Percentiles rank a stretch among this genome's conserved stretches.
Conservation (phyloP, 1,140 invertebrate genomes). For the Cherax quadricarinatus region DNA sequence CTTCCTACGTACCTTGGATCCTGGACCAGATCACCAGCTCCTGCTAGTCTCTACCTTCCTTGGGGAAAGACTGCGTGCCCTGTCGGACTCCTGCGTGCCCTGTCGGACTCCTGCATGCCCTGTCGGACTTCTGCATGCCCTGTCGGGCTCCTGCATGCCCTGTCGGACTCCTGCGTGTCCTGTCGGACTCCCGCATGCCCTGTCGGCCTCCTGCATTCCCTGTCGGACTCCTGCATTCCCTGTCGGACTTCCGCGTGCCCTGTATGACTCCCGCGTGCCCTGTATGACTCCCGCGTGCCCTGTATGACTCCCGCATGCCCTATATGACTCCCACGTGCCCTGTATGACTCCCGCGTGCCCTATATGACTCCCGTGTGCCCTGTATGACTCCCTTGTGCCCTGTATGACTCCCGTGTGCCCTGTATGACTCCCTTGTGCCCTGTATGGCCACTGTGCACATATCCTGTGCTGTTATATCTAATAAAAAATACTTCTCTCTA, state of each 20-base stretch:
- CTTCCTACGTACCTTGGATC: slow-evolving; percentile 7
- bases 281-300: not conserved
- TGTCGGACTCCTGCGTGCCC: not conserved
- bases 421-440: too few relatives aligned
- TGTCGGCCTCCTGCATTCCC: too few relatives aligned
- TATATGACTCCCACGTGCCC: too few relatives aligned
- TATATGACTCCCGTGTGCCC: too few relatives aligned
- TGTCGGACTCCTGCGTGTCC: not conserved
- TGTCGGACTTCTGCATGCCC: too few relatives aligned
- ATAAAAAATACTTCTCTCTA: too few relatives aligned
- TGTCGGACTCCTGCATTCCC: not conserved
- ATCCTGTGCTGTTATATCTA: too few relatives aligned
- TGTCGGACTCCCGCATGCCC: not conserved
- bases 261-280: not conserved
- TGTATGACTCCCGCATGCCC: too few relatives aligned
- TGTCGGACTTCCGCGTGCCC: not conserved
- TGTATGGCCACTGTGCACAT: too few relatives aligned
- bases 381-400: too few relatives aligned
- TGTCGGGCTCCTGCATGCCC: not conserved
- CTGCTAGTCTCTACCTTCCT: not conserved
- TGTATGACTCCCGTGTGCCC: too few relatives aligned
- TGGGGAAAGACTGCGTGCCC: not conserved
- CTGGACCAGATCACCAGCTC: not conserved
- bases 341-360: too few relatives aligned
- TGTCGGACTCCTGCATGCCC: not conserved